Percentiles rank a stretch among this genome's conserved stretches.
phyloP scores from a whole-genome alignment of 2,797 vertebrate genomes.

The Tokudaia tokunoshimensis region DNA sequence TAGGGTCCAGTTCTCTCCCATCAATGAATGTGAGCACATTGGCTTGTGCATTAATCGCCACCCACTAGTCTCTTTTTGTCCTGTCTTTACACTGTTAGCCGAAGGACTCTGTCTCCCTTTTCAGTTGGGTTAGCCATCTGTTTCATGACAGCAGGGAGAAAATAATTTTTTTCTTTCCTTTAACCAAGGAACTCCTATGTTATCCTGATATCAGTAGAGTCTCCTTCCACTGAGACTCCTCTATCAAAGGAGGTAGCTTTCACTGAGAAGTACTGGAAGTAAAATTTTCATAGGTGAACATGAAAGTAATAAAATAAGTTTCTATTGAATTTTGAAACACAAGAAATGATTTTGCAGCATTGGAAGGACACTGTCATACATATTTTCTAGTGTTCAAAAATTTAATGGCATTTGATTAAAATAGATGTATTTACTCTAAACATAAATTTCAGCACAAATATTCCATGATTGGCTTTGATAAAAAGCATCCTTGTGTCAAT shows the following conservation, averaged over 20 bases:
- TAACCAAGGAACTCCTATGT: not conserved
- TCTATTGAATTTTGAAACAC: not conserved
- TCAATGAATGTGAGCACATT: too few relatives aligned
- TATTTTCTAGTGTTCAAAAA: not conserved
- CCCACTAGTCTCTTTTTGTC: not conserved
- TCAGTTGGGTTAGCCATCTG: not conserved
- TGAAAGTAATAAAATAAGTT: not conserved
- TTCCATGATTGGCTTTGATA: not conserved
- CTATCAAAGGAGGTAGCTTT: not conserved
- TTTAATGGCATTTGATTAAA: not conserved
- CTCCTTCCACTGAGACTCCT: not conserved
- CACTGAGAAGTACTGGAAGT: not conserved
- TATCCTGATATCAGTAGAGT: not conserved
- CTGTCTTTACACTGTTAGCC: not conserved
- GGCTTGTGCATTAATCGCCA: not conserved
- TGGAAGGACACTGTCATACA: not conserved
- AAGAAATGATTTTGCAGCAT: not conserved
- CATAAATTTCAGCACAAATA: not conserved
- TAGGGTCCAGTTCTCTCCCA: not conserved
- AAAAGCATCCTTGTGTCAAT: not conserved
- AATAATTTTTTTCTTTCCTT: not conserved
- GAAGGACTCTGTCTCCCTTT: not conserved
- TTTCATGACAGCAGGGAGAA: not conserved
- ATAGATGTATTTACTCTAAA: not conserved
- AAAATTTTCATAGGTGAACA: not conserved